Evolutionary conservation across 1,140 invertebrate species (phyloP), one percentile per base, ranked within the genome.

Genomic region (Chironomus tepperi): DNA sequence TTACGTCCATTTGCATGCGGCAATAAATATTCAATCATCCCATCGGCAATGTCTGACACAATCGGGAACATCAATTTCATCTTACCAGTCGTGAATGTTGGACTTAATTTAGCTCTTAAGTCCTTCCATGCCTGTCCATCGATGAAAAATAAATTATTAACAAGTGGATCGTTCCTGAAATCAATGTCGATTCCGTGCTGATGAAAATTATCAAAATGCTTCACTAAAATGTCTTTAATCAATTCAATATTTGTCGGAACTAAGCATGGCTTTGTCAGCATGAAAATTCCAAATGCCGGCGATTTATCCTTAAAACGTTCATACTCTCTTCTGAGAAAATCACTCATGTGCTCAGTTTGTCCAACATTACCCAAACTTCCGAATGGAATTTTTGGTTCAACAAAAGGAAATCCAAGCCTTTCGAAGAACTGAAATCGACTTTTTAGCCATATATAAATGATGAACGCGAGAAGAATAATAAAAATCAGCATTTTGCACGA

Each of bases 151-250:
- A 86, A 75, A 78, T 85, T 82, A 0, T 78, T 81, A 7, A 82
- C 81, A 9, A 85, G 76, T 2, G 83, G 84, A 75, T 86, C 84
- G 1, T 78, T 79, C 70, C 80, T 78, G 47, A 84, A 83, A 42
- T 87, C 84, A 43, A 83, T 82, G 75, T 84, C 86, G 73, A 85
- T 80, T 0, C 85, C 84, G 19, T 86, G 83, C 43, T 87, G 84
- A 76, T 85, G 82, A 75, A 88, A 88, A 78, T 85, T 81, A 72
- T 83, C 81, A 76, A 87, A 88, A 79, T 89, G 86, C 78, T 86
- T 87, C 10, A 88, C 83, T 70, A 89, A 78, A 7, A 89, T 83
- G 43, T 82, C 80, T 67, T 87, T 86, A 3, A 87, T 85, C 43
- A 88, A 77, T 43, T 87, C 85, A 7, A 81, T 80, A 76, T 85